Base-by-base conservation (phyloP, 2,113 vertebrate genomes). In the Crotophaga sulcirostris region DNA sequence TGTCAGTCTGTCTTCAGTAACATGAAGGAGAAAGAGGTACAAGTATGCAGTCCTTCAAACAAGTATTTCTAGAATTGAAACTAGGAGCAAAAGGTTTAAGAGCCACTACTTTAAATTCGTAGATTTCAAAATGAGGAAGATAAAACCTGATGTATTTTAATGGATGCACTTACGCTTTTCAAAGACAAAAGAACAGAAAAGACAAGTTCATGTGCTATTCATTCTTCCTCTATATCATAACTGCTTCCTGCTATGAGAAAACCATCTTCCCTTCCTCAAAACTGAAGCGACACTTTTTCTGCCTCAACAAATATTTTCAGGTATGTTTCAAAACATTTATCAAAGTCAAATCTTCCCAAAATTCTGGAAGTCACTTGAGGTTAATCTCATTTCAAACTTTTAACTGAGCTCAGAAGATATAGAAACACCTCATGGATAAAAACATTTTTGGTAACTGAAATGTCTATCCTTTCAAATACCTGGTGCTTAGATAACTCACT, bases 11-110 rank as follows among this genome's bases (percentile, higher is more conserved):
- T 42, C 78, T 63, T 33, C 58, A n/a, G 58, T 54, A 58, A 83
- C 16, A 20, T n/a, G 33, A 40, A 75, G 56, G 25, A 84, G 55
- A 45, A 60, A 56, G 29, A 66, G 10, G 64, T 31, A 38, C 42
- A 76, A 90, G 33, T 60, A 38, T 13, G 4, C 3, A 2, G 79
- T 80, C 84, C 55, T 93, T 83, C 49, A 86, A 90, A 85, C 33
- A 85, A 52, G 29, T 80, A 85, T 76, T 94, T 83, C 90, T 59
- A 82, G 59, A 77, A 85, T 8, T 69, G 58, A 89, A 89, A 78
- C 54, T 58, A 54, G 47, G 49, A 88, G 73, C 84, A 92, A 96
- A 77, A 51, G 12, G 59, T 93, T 94, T 74, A 94, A 95, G 70
- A 58, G 74, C 18, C 1, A 0, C 60, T 84, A 84, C 54, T 94